Evolutionary conservation across 1,140 invertebrate species (phyloP).

Genomic region (Pteromalus puparum): DNA sequence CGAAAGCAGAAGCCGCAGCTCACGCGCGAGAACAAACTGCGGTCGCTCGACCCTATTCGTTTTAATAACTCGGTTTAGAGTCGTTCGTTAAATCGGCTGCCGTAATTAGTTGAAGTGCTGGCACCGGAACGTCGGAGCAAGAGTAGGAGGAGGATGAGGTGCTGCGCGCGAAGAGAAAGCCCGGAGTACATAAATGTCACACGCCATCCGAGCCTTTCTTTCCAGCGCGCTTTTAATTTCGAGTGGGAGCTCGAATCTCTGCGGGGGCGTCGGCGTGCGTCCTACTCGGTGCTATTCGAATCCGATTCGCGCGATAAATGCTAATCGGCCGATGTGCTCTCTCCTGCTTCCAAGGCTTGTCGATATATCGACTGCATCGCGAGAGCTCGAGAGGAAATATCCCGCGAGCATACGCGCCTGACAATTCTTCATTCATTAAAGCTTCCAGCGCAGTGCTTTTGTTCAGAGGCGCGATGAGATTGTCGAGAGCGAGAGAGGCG

Average conservation of each 20-base stretch:
- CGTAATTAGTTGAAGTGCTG: conserved; percentile 20
- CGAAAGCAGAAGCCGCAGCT: not conserved
- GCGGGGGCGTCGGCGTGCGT: too few relatives aligned
- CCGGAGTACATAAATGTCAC: not conserved
- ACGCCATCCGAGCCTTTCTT: not conserved
- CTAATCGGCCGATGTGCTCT: not conserved
- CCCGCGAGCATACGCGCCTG: not conserved
- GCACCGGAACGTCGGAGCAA: not conserved
- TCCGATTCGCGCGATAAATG: not conserved
- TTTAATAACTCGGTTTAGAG: conserved; percentile 20
- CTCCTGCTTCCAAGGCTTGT: not conserved
- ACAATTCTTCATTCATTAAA: not conserved
- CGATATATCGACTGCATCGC: not conserved
- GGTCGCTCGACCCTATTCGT: conserved; percentile 13
- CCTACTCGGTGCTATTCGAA: not conserved
- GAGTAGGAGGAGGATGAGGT: too few relatives aligned
- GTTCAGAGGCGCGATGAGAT: not conserved
- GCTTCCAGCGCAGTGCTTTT: not conserved
- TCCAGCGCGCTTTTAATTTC: not conserved
- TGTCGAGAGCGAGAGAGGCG: not conserved
- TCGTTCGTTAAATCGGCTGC: conserved; percentile 14
- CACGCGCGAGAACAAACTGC: not conserved
- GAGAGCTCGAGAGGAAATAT: not conserved
- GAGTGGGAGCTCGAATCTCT: not conserved
- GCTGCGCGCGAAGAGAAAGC: not conserved